These are phyloP conservation scores for Ladona fulva DNA, from an alignment of 1,140 invertebrate genomes.

Conservation along the genomic window DNA sequence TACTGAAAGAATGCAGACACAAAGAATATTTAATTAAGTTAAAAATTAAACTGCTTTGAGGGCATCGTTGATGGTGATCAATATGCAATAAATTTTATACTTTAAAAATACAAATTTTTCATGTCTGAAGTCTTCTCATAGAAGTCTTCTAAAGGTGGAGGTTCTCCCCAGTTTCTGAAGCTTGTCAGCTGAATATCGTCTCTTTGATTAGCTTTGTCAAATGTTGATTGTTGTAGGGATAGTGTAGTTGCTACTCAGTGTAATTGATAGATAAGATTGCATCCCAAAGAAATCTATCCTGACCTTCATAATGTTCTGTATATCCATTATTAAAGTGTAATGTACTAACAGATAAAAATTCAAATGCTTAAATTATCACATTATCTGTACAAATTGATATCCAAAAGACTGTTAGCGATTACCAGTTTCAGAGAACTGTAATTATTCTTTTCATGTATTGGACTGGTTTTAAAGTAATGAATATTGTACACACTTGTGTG, in stretches of 20 bases:
- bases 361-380: neutral
- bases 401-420: neutral
- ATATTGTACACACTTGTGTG: neutral
- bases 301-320: too few relatives aligned
- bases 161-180: neutral
- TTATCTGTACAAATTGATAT: neutral
- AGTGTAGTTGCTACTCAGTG: neutral
- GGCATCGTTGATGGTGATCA: neutral
- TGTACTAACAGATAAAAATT: neutral
- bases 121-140: neutral
- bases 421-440: neutral
- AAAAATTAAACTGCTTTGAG: neutral
- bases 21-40: neutral
- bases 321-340: too few relatives aligned
- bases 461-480: neutral
- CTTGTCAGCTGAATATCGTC: neutral
- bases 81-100: constrained; percentile 5
- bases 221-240: neutral
- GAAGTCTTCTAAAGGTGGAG: constrained; percentile 1
- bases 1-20: too few relatives aligned
- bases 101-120: neutral
- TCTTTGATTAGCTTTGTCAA: neutral
- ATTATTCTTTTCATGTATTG: neutral
- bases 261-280: neutral
- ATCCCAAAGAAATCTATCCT: neutral